Base-by-base conservation (phyloP, 1,140 invertebrate genomes). In the Propsilocerus akamusi region DNA sequence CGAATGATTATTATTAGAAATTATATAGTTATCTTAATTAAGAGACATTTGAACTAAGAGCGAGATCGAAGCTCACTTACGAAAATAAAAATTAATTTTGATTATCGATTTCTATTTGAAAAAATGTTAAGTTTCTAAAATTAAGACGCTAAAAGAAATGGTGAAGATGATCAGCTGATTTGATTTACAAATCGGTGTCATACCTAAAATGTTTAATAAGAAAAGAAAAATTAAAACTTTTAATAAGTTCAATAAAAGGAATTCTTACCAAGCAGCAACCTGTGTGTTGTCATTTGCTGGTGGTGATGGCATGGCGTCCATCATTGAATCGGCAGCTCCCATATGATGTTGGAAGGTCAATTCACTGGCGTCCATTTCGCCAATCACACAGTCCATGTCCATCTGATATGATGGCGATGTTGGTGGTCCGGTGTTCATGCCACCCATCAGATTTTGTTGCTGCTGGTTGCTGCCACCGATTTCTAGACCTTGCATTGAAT, bases 401-500 rank as follows among this genome's bases (percentile, higher is more conserved):
- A 41, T 41, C 34, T 20, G 17, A 32, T 71, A 71, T 58, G 74
- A 75, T 51, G 63, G 63, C 49, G 63, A 65, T 55, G 63, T 65
- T 52, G 63, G 63, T 53, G 75, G 76, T 50, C 78, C 79, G 61
- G 83, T 82, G 46, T 77, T 78, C 54, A 76, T 77, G 49, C 73
- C 72, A 54, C 68, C 68, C 66, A 50, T 69, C 72, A 46, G 75
- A 72, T 41, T 41, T 41, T 41, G 34, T 20, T 41, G 34, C 34
- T 41, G 34, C 34, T 20, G 14, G 14, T n/a, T n/a, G 23, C 76
- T 76, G 55, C 78, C 80, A 57, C 85, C 86, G 61, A 94, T 83
- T 61, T 94, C 89, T 58, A 95, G 72, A 54, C 88, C 88, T 76
- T 93, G 87, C 86, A 95, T 90, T 51, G 86, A 88, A 72, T 92